phyloP scores from a whole-genome alignment of 2,888 invertebrate genomes.

The Pantelozetes paolii region DNA sequence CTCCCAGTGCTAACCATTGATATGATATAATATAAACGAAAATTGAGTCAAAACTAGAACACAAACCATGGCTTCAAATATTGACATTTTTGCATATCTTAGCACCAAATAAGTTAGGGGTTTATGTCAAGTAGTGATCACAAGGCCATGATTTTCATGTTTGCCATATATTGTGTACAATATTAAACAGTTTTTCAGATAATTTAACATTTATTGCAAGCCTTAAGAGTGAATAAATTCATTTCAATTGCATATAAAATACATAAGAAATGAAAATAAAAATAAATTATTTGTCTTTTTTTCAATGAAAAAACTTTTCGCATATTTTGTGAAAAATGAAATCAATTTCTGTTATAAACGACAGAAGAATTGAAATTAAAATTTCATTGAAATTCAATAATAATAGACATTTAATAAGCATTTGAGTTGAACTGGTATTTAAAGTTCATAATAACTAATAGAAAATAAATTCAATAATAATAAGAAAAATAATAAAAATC shows the following conservation, averaged over 20 bases:
- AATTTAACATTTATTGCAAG: constrained; percentile 9
- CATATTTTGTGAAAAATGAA: too few species aligned
- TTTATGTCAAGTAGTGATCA: constrained; percentile 15
- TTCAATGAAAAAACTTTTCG: too few species aligned
- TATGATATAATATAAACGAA: neutral
- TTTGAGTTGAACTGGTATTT: neutral
- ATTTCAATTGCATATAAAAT: too few species aligned
- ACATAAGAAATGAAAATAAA: too few species aligned
- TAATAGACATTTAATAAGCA: constrained; percentile 6
- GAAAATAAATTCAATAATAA: constrained; percentile 1
- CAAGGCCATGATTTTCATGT: constrained; percentile 22
- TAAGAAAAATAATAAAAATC: neutral
- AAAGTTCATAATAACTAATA: too few species aligned
- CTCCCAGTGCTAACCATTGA: neutral
- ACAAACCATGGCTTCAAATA: constrained; percentile 31
- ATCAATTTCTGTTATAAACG: too few species aligned
- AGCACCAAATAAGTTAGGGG: neutral
- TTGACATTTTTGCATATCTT: constrained; percentile 36
- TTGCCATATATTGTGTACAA: constrained; percentile 8
- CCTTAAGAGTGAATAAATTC: neutral
- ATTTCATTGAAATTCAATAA: neutral
- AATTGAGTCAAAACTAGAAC: constrained; percentile 33
- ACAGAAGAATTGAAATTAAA: too few species aligned
- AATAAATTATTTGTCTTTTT: too few species aligned
- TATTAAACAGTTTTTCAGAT: neutral